Evolutionary conservation across 2,888 invertebrate species (phyloP).

Genomic region (Poecilus cupreus): DNA sequence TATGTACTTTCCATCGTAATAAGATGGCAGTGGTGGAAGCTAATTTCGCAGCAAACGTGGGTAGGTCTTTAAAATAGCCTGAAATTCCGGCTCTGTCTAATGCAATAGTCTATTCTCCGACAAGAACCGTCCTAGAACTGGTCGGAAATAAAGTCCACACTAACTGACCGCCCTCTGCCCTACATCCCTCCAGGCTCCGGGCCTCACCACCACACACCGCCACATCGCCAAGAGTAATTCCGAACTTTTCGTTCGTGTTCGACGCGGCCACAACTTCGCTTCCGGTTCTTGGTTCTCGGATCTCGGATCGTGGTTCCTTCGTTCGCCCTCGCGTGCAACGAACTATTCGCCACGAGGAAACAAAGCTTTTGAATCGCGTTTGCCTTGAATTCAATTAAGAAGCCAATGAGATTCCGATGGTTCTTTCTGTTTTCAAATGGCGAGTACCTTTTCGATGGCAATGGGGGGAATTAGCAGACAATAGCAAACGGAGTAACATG

Average conservation of each 20-base stretch:
- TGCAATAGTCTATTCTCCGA: neutral
- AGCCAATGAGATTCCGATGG: slow-evolving; percentile 53
- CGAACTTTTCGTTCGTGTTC: slow-evolving; percentile 46
- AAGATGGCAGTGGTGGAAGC: too few species aligned
- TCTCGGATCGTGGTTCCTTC: neutral
- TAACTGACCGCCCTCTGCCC: neutral
- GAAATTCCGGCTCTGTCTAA: neutral
- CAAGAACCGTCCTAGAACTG: neutral
- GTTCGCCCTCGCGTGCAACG: neutral
- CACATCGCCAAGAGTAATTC: slow-evolving; percentile 28
- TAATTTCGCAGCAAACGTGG: too few species aligned
- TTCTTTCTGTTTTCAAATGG: slow-evolving; percentile 18
- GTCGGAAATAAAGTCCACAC: neutral
- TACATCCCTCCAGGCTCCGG: neutral
- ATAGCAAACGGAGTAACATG: too few species aligned
- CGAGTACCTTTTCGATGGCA: neutral
- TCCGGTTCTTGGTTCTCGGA: slow-evolving; percentile 15
- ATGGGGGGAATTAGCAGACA: neutral
- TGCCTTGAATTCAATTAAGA: slow-evolving; percentile 55
- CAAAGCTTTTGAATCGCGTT: slow-evolving; percentile 55
- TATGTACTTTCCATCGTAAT: too few species aligned
- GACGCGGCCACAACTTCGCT: slow-evolving; percentile 28
- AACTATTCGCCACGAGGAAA: slow-evolving; percentile 47
- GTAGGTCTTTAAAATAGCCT: too few species aligned
- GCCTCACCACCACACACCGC: neutral